Percentiles rank a stretch among this genome's conserved stretches.
Evolutionary conservation across 1,140 invertebrate species (phyloP).

Genomic region (Drosophila gunungcola): DNA sequence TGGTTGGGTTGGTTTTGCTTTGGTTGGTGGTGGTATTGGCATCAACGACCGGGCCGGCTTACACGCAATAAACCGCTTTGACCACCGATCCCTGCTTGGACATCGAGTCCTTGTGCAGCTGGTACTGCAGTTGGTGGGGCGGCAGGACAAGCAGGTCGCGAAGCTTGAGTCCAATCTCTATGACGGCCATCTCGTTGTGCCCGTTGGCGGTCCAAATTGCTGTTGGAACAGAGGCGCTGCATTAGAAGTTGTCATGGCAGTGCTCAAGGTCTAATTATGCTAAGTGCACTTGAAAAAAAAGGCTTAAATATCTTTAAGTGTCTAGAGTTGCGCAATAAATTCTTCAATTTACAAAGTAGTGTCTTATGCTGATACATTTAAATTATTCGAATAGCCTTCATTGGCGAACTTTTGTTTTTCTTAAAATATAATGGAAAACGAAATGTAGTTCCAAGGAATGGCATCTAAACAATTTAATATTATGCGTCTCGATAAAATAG

Average conservation of each 20-base stretch:
- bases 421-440: no score
- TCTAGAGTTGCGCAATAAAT: no score
- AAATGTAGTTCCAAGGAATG: no score
- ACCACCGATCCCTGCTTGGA: slow-evolving; percentile 92
- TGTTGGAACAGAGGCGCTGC: slow-evolving; percentile 52
- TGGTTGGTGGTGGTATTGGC: neutral
- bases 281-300: slow-evolving; percentile 1
- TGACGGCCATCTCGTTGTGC: slow-evolving; percentile 89
- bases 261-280: neutral
- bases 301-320: no score
- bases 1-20: neutral
- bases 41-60: slow-evolving; percentile 76
- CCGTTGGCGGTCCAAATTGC: slow-evolving; percentile 96
- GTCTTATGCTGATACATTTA: no score
- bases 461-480: no score
- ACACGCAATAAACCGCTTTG: slow-evolving; percentile 92
- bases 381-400: no score
- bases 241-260: slow-evolving; percentile 4
- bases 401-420: no score
- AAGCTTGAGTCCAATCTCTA: slow-evolving; percentile 94
- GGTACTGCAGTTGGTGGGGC: slow-evolving; percentile 88
- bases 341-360: no score
- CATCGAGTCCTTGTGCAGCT: slow-evolving; percentile 94
- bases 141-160: slow-evolving; percentile 91
- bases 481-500: no score